Evolutionary conservation across 2,113 vertebrate species (phyloP).

Genomic region (Hyaena hyaena): DNA sequence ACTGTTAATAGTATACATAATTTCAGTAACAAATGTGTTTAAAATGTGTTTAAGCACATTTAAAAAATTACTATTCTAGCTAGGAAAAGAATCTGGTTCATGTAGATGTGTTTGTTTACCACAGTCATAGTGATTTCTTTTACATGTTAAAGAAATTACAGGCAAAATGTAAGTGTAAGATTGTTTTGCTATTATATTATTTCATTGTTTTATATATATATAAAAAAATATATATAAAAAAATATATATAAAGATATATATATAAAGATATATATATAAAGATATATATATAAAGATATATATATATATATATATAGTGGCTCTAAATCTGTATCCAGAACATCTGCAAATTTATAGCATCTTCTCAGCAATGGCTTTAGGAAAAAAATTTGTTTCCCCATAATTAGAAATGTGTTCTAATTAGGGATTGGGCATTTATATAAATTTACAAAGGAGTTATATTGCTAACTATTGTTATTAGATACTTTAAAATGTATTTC

Average conservation of each 20-base stretch:
- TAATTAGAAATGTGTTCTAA: conserved; percentile 65
- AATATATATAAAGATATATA: not conserved
- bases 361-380: conserved; percentile 32
- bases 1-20: conserved; percentile 21
- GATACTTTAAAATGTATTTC: not conserved
- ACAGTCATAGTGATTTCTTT: conserved; percentile 8
- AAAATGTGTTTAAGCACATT: no score
- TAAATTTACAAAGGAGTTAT: not conserved
- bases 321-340: conserved; percentile 39
- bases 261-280: not conserved
- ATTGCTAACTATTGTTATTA: conserved; percentile 32
- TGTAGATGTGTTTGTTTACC: not conserved
- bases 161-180: conserved; percentile 8
- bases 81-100: conserved; percentile 57
- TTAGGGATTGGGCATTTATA: conserved; percentile 42
- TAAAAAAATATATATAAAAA: not conserved
- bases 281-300: not conserved
- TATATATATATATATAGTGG: not conserved
- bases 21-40: conserved; percentile 40
- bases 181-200: conserved; percentile 49
- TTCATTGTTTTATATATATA: conserved; percentile 27
- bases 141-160: conserved; percentile 72
- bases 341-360: conserved; percentile 21
- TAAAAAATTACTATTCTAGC: conserved; percentile 66
- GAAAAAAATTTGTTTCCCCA: conserved; percentile 45